Conservation (phyloP, 2,888 invertebrate species). For the Crepidodera aurea region DNA sequence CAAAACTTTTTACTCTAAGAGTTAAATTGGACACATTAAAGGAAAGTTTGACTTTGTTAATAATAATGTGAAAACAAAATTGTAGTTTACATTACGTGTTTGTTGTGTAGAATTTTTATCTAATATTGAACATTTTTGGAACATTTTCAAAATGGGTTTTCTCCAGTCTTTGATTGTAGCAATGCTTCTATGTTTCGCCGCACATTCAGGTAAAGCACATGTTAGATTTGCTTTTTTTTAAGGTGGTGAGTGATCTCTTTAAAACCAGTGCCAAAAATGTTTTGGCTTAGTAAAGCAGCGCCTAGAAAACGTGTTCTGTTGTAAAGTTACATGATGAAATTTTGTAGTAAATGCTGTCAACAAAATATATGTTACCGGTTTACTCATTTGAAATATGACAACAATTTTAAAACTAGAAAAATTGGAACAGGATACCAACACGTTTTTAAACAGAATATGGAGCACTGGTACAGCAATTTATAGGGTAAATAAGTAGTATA, state of each 20-base stretch:
- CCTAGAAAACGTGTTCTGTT: neutral
- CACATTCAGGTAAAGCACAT: neutral
- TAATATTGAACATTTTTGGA: neutral
- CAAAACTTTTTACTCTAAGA: neutral
- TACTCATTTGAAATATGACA: too few relatives aligned
- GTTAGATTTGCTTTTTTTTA: too few relatives aligned
- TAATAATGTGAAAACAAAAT: conserved; percentile 1
- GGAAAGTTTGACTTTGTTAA: neutral
- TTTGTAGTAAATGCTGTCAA: too few relatives aligned
- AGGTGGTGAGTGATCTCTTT: neutral
- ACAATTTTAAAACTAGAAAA: too few relatives aligned
- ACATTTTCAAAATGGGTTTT: neutral
- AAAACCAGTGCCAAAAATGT: neutral
- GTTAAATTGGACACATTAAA: neutral
- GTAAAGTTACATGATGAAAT: too few relatives aligned
- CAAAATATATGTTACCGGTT: too few relatives aligned
- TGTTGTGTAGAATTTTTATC: neutral
- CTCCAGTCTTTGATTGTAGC: neutral
- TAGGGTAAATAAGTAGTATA: too few relatives aligned
- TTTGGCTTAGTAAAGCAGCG: neutral
- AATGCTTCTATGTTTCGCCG: neutral
- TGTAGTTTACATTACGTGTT: neutral
- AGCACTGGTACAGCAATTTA: too few relatives aligned
- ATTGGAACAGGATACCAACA: too few relatives aligned
- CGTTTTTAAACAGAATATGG: too few relatives aligned